Conservation (phyloP, 2,113 vertebrate species). For the Dromas ardeola region DNA sequence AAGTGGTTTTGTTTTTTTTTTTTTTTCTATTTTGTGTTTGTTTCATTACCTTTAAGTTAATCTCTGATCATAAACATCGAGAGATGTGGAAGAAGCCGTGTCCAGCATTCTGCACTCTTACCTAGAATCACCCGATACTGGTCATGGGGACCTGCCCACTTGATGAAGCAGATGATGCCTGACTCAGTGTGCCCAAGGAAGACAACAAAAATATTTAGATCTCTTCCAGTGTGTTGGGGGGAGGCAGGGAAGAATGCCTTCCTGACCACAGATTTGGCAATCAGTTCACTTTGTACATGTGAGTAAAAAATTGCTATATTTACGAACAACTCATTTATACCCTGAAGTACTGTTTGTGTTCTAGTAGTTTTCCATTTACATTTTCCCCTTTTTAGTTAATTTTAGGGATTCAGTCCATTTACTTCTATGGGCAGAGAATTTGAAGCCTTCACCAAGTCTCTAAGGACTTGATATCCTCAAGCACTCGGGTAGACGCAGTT, state of each 20-base stretch:
- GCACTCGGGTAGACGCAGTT: neutral
- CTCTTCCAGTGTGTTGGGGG: neutral
- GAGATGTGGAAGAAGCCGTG: neutral
- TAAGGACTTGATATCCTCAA: neutral
- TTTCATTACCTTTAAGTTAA: neutral
- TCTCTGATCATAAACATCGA: neutral
- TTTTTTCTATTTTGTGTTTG: neutral
- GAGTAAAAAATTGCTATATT: neutral
- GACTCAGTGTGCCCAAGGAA: slow-evolving; percentile 5
- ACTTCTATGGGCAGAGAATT: neutral
- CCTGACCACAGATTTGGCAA: slow-evolving; percentile 22
- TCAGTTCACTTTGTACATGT: neutral
- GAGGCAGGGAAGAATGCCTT: neutral
- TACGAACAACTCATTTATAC: neutral
- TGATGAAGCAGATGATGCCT: slow-evolving; percentile 13
- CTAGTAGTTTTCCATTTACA: neutral
- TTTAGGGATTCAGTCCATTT: neutral
- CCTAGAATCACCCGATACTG: neutral
- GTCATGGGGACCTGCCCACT: neutral
- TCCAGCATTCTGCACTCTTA: neutral
- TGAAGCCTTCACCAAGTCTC: neutral
- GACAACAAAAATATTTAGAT: slow-evolving; percentile 11
- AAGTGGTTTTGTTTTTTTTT: neutral
- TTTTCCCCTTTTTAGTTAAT: neutral
- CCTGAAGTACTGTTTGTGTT: neutral